Conservation (phyloP, 30 jellyfish, hydroid and myxozoan species). For the Aurelia sp. region DNA sequence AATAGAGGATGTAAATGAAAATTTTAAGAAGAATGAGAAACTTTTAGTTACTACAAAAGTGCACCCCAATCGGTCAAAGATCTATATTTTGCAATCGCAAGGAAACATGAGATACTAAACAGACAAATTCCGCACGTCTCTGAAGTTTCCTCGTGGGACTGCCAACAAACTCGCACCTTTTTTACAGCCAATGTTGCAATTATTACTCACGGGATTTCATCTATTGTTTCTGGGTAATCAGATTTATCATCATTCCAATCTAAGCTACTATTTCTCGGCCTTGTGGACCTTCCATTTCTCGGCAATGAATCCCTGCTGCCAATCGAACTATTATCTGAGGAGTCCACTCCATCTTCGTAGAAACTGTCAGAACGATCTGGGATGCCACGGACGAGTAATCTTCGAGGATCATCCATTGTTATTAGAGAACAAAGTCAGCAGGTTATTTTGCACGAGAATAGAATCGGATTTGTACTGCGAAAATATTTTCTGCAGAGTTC, state of each 20-base stretch:
- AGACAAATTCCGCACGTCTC: too few species aligned
- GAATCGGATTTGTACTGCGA: too few species aligned
- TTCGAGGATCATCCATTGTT: not conserved
- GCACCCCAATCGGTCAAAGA: too few species aligned
- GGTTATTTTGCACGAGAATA: too few species aligned
- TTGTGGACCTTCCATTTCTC: not conserved
- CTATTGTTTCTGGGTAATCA: conserved; percentile 6
- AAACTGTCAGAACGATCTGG: conserved; percentile 2
- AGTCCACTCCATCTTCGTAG: conserved; percentile 51
- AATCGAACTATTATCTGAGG: conserved; percentile 41
- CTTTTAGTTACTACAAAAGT: too few species aligned
- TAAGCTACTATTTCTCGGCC: not conserved
- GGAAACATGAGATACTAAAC: too few species aligned
- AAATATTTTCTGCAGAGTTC: too few species aligned
- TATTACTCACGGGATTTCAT: conserved; percentile 41
- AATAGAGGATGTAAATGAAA: too few species aligned
- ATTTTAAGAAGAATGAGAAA: too few species aligned
- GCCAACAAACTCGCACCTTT: not conserved
- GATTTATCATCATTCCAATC: conserved; percentile 2
- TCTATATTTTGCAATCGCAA: too few species aligned
- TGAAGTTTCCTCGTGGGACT: not conserved
- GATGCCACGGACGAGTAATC: not conserved
- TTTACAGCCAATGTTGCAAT: not conserved
- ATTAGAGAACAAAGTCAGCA: too few species aligned
- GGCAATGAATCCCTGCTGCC: conserved; percentile 28